Base-by-base conservation (phyloP, 2,113 vertebrate species). In the Carassius carassius region DNA sequence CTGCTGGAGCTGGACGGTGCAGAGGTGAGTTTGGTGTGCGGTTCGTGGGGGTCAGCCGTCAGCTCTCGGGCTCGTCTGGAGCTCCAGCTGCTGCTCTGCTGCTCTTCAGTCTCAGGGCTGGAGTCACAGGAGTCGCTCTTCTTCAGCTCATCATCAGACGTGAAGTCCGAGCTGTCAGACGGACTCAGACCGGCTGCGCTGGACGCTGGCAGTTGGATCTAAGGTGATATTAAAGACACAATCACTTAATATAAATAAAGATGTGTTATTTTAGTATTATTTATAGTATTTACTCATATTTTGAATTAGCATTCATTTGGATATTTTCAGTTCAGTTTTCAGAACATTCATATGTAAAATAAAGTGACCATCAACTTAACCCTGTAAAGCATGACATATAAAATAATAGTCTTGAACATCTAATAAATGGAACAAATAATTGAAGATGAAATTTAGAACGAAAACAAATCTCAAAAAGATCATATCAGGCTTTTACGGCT, bases 121-220 rank as follows among this genome's bases (percentile, higher is more conserved):
- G 91, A 87, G 95, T 97, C 89, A 93, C 94, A 4, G 96, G 97
- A 83, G 97, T 98, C 17, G 96, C 96, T 90, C 97, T 99, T 67
- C 96, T 96, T 85, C 96, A 98, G 87, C 94, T 98, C 96, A 5
- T 99, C 98, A 49, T 98, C 97, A 0, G 97, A 98, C 90, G 96
- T 97, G 91, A 93, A 89, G 21, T 94, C 94, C 0, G 97, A 97
- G 90, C 94, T 97, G 91, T 97, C 96, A 0, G 95, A 95, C 72
- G 93, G 91, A 0, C 95, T 94, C 65, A 93, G 91, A 70, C 92
- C 95, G 82, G 91, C 92, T 62, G 91, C 14, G 91, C 92, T 76
- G 90, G 91, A 32, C 91, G 94, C 85, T 95, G 97, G 97, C 86
- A 99, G 91, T 29, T 94, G 96, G 86, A 99, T 97, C 98, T 99